phyloP scores from a whole-genome alignment of 2,888 invertebrate species.

The Lycocerus yunnanus region DNA sequence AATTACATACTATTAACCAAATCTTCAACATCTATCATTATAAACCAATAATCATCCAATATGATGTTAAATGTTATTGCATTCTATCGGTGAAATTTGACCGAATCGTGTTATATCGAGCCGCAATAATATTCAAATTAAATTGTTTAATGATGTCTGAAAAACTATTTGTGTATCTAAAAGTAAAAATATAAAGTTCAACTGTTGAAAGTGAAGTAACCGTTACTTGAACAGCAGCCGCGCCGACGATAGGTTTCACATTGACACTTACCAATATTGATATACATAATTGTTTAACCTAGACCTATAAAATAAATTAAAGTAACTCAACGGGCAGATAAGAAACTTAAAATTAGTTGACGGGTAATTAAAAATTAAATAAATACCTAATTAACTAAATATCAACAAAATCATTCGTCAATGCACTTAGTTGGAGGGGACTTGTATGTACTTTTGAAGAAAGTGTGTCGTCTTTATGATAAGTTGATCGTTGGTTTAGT shows the following conservation, averaged over 20 bases:
- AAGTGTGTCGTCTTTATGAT: slow-evolving; percentile 54
- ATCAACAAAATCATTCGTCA: not conserved
- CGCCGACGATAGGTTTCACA: not conserved
- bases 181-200: not conserved
- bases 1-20: too few species aligned
- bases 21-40: not conserved
- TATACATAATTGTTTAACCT: not conserved
- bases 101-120: not conserved
- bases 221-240: not conserved
- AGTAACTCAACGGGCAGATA: not conserved
- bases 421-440: slow-evolving; percentile 17
- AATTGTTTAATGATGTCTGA: not conserved
- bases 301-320: not conserved
- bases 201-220: slow-evolving; percentile 6
- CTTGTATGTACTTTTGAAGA: slow-evolving; percentile 19
- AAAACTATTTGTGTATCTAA: not conserved
- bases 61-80: not conserved
- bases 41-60: not conserved
- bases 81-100: not conserved
- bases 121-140: not conserved
- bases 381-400: not conserved
- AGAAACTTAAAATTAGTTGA: not conserved
- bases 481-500: slow-evolving; percentile 43
- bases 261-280: not conserved
- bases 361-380: slow-evolving; percentile 2